Evolutionary conservation across 1,140 invertebrate species (phyloP).

Genomic region (Eriosoma lanigerum): DNA sequence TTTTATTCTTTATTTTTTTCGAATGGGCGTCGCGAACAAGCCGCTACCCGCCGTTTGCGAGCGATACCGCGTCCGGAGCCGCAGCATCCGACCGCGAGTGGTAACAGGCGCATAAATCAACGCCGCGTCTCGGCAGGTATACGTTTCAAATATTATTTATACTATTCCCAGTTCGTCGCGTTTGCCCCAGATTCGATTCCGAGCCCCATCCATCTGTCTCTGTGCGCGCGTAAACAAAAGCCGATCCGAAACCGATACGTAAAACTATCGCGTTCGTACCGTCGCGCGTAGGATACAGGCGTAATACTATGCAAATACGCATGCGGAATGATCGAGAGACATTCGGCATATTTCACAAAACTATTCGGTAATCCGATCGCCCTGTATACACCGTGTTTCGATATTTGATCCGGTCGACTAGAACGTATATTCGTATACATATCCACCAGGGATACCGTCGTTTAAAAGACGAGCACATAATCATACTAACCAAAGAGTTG

Average conservation of each 20-base stretch:
- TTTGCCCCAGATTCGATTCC: neutral
- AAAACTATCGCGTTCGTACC: neutral
- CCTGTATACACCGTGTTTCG: neutral
- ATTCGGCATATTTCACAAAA: too few species aligned
- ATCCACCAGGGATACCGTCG: too few species aligned
- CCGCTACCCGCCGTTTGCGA: neutral
- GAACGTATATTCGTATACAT: too few species aligned
- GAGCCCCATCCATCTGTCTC: neutral
- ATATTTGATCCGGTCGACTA: too few species aligned
- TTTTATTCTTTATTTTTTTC: too few species aligned
- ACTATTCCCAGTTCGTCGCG: neutral
- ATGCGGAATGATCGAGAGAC: too few species aligned
- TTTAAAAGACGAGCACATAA: too few species aligned
- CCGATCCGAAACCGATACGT: neutral
- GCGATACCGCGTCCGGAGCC: neutral
- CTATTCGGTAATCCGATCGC: too few species aligned
- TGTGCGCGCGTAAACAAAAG: neutral
- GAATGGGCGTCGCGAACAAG: neutral
- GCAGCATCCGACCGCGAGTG: neutral
- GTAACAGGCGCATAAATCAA: neutral
- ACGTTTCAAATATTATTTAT: slow-evolving; percentile 20
- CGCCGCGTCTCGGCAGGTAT: neutral
- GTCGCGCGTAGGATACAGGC: neutral
- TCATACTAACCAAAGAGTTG: too few species aligned
- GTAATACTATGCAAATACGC: too few species aligned